A percentile compares a stretch with the other conserved stretches of the same genome.
Conservation (phyloP, 2,888 invertebrate species). For the Calameuta filiformis region DNA sequence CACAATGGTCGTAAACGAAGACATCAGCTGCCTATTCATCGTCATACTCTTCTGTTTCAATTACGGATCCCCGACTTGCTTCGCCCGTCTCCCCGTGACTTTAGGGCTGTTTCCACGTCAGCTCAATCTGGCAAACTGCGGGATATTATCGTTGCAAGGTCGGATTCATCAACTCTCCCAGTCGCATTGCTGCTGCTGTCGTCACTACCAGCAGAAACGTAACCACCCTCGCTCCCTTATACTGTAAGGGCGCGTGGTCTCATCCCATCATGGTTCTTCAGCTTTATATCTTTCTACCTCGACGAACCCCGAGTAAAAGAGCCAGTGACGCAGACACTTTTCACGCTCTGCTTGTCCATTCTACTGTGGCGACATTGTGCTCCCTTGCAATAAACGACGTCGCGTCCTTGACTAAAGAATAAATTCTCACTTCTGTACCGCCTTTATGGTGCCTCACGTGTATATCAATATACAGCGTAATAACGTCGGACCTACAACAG, state of each 20-base stretch:
- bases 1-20: conserved; percentile 38
- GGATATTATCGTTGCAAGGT: conserved; percentile 2
- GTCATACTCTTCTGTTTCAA: conserved; percentile 34
- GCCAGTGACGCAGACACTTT: conserved; percentile 18
- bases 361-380: background rate
- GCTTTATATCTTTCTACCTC: conserved; percentile 26
- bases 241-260: background rate
- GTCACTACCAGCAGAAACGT: background rate
- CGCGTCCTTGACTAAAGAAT: conserved; percentile 6
- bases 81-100: conserved; percentile 25
- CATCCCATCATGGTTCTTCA: conserved; percentile 3
- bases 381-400: background rate
- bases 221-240: conserved; percentile 6
- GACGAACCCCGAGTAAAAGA: conserved; percentile 19
- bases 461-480: background rate
- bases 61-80: conserved; percentile 28
- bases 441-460: background rate
- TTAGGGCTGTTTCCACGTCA: conserved; percentile 17
- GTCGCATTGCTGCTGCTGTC: background rate
- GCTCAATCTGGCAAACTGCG: conserved; percentile 9
- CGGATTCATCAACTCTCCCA: conserved; percentile 16
- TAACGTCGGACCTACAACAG: background rate
- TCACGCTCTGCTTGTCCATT: conserved; percentile 6
- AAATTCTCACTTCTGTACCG: background rate
- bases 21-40: conserved; percentile 29